A percentile compares a stretch with the other conserved stretches of the same genome.
These are phyloP conservation scores for Oscheius onirici DNA, from an alignment of 2,888 invertebrate species.

Conservation along the genomic window DNA sequence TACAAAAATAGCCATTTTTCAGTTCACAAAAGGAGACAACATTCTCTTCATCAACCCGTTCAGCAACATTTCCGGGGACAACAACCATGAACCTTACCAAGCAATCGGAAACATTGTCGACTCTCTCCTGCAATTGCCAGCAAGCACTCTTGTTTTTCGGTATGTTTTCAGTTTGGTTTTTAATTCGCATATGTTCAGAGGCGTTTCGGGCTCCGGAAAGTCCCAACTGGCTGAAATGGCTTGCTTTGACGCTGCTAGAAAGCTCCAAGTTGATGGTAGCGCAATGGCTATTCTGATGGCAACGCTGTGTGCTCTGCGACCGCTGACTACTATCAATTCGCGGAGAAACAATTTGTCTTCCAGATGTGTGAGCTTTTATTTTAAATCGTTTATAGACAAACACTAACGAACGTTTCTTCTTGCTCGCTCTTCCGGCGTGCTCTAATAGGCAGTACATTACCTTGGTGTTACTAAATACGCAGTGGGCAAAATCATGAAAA, in stretches of 20 bases:
- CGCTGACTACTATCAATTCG: slow-evolving; percentile 45
- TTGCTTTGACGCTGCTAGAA: slow-evolving; percentile 38
- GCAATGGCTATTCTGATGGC: slow-evolving; percentile 39
- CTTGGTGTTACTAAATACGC: no score
- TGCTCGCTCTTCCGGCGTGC: no score
- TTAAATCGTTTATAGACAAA: no score
- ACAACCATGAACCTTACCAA: slow-evolving; percentile 3
- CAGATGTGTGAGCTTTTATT: slow-evolving; percentile 26
- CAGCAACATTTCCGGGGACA: slow-evolving; percentile 43
- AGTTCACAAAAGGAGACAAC: slow-evolving; percentile 47
- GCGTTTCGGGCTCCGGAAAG: slow-evolving; percentile 51
- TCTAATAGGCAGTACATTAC: no score
- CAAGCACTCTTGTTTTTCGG: slow-evolving; percentile 40
- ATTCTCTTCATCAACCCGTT: slow-evolving; percentile 53
- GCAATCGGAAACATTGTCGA: slow-evolving; percentile 15
- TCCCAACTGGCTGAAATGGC: slow-evolving; percentile 33
- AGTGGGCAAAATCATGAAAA: no score
- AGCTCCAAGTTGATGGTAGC: slow-evolving; percentile 39
- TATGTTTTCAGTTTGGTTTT: slow-evolving; percentile 3
- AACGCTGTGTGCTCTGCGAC: slow-evolving; percentile 39
- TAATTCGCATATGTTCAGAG: slow-evolving; percentile 34
- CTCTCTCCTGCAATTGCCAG: slow-evolving; percentile 34
- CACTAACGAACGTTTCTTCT: no score
- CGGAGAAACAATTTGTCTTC: slow-evolving; percentile 44
- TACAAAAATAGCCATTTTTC: slow-evolving; percentile 10